Evolutionary conservation across 2,113 vertebrate species (phyloP), one percentile per base, ranked within the genome.

Genomic region (Pterocles gutturalis): DNA sequence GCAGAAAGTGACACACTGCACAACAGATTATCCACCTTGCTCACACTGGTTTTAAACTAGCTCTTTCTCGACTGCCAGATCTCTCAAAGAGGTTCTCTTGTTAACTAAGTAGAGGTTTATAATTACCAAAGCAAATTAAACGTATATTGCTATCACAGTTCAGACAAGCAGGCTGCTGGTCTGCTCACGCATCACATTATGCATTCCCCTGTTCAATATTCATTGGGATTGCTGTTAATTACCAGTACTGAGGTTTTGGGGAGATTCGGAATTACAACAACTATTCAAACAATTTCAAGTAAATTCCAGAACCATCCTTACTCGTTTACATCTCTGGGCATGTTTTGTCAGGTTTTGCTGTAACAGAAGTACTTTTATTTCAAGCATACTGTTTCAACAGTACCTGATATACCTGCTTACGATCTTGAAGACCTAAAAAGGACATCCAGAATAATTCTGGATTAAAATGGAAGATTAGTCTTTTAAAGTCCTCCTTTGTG

Each of bases 1-100:
- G 54, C 41, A 26, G 33, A 57, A 57, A 15, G 19, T 0, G 0
- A 29, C n/a, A 33, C 17, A 16, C 18, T 1, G 1, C 45, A 20
- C 29, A 34, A 24, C 10, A 17, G 25, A 41, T 45, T 9, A 65
- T 5, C 51, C 19, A 38, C 28, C 43, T n/a, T 12, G 18, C 21
- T 57, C 43, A 13, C 7, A 6, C 11, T 12, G 34, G 38, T 34
- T 75, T 62, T 49, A 69, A 76, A 62, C n/a, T 66, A 49, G 31
- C 31, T 66, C 28, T 1, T 48, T 46, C 71, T 58, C 4, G 0
- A 38, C 57, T 54, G n/a, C 15, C 25, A 8, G n/a, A 10, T 29
- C 43, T 41, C 76, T 54, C 64, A 33, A 38, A 70, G 62, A n/a
- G 28, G n/a, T 45, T 65, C 17, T 57, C 8, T 13, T 58, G 51